Percentiles rank a stretch among this genome's conserved stretches.
These are phyloP conservation scores for Sciurus niger DNA, from an alignment of 2,113 vertebrate species.

Conservation along the genomic window DNA sequence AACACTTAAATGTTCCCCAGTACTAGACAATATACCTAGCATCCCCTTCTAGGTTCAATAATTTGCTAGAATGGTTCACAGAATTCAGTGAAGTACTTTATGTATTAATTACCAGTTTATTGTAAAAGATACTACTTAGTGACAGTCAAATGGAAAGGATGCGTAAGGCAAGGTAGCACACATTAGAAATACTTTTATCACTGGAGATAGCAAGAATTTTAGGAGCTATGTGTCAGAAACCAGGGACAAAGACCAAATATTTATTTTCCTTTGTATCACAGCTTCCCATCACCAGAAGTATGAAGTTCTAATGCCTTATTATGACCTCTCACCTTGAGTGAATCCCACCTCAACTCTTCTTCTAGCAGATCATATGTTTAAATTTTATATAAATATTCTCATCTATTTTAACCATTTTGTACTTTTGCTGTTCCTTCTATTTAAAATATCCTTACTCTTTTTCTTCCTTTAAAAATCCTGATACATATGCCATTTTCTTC, in stretches of 20 bases:
- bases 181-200: background rate
- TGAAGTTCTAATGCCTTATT: conserved; percentile 45
- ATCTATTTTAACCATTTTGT: conserved; percentile 22
- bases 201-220: background rate
- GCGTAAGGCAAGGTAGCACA: background rate
- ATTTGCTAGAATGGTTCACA: background rate
- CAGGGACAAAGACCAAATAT: background rate
- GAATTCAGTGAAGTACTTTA: background rate
- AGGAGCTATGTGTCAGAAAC: background rate
- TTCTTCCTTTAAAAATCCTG: conserved; percentile 39
- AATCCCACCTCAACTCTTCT: conserved; percentile 1
- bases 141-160: background rate
- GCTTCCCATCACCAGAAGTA: background rate
- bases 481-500: conserved; percentile 11
- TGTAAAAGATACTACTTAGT: background rate
- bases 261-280: background rate
- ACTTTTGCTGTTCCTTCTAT: background rate
- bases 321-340: background rate
- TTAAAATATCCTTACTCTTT: background rate
- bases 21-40: background rate
- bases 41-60: background rate
- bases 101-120: background rate
- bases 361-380: background rate
- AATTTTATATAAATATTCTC: background rate
- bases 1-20: conserved; percentile 17